A percentile compares a stretch with the other conserved stretches of the same genome.
These are phyloP conservation scores for Campylomormyrus tamandua DNA, from an alignment of 2,113 vertebrate genomes.

Conservation along the genomic window DNA sequence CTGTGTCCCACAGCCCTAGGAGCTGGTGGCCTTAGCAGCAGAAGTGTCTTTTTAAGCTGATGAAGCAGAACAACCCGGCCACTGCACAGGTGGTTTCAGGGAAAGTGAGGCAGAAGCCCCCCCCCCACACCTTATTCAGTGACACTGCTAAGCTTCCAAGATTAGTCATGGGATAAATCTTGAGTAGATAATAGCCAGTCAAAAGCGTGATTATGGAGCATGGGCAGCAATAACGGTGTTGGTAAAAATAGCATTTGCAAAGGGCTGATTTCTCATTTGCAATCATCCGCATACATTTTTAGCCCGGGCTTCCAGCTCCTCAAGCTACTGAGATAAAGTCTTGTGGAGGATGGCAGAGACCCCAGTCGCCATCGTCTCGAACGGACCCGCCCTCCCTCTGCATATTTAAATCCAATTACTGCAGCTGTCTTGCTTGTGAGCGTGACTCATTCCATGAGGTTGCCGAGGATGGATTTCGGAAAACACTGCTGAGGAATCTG, in stretches of 20 bases:
- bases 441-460: neutral
- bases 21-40: neutral
- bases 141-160: neutral
- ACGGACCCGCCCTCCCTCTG: neutral
- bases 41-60: neutral
- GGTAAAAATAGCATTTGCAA: neutral
- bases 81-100: neutral
- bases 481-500: neutral
- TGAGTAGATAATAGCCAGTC: slow-evolving; percentile 13
- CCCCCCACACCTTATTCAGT: neutral
- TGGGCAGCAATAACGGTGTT: neutral
- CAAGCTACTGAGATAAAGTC: neutral
- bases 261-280: neutral
- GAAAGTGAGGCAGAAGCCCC: neutral
- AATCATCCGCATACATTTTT: neutral
- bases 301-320: neutral
- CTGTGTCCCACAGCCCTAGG: neutral
- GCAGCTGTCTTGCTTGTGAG: slow-evolving; percentile 1
- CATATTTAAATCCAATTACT: neutral
- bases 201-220: neutral
- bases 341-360: neutral
- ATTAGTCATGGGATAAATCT: slow-evolving; percentile 10
- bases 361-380: neutral
- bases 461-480: neutral
- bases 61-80: neutral